phyloP scores from a whole-genome alignment of 1,140 invertebrate species.

The Uloborus diversus region DNA sequence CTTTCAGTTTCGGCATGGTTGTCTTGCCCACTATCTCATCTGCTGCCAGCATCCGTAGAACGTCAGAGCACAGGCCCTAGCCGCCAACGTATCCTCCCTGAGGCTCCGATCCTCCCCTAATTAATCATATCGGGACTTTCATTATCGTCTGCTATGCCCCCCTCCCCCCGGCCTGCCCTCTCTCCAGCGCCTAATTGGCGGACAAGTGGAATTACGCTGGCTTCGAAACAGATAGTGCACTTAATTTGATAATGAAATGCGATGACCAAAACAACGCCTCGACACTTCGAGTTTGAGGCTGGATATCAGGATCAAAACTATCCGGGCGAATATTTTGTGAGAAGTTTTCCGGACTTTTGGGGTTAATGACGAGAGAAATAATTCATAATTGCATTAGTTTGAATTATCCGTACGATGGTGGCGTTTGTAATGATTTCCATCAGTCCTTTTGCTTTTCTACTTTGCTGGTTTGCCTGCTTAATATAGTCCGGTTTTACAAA shows the following conservation, averaged over 20 bases:
- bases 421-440: too few relatives aligned
- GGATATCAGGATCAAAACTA: too few relatives aligned
- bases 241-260: slow-evolving; percentile 45
- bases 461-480: too few relatives aligned
- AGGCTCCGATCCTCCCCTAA: background rate
- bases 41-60: background rate
- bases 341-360: too few relatives aligned
- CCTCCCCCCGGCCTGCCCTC: slow-evolving; percentile 11
- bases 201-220: slow-evolving; percentile 17
- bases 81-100: background rate
- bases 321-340: too few relatives aligned
- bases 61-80: background rate
- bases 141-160: background rate
- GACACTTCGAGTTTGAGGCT: slow-evolving; percentile 11
- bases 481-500: too few relatives aligned
- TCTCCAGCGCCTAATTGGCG: slow-evolving; percentile 36
- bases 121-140: slow-evolving; percentile 32
- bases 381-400: too few relatives aligned
- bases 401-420: too few relatives aligned
- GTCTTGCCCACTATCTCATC: background rate
- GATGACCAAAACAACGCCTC: slow-evolving; percentile 45
- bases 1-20: too few relatives aligned
- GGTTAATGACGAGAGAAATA: too few relatives aligned
- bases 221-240: slow-evolving; percentile 24
- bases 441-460: too few relatives aligned